Evolutionary conservation across 1,140 invertebrate species (phyloP).

Genomic region (Episyrphus balteatus): DNA sequence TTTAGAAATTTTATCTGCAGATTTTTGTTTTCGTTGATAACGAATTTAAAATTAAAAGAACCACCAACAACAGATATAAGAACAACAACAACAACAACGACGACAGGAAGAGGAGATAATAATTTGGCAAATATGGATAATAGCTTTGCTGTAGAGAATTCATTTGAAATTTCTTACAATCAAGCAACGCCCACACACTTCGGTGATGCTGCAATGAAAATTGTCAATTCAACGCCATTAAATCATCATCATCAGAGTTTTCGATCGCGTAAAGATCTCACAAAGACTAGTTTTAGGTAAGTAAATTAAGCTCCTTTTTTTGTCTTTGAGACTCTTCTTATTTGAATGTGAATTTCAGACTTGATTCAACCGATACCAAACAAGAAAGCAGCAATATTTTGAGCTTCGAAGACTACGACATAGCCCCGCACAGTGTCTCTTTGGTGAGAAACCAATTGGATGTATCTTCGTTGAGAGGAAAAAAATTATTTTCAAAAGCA

Average conservation of each 20-base stretch:
- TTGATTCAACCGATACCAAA: no score
- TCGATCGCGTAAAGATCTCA: conserved; percentile 20
- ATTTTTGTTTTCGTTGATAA: conserved; percentile 19
- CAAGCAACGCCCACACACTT: conserved; percentile 14
- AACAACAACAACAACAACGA: conserved; percentile 22
- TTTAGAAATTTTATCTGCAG: conserved; percentile 17
- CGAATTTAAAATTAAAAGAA: conserved; percentile 1
- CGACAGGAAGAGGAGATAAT: conserved; percentile 17
- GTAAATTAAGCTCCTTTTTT: neutral
- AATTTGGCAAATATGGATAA: conserved; percentile 5
- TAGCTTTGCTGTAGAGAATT: conserved; percentile 19
- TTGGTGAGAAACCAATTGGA: no score
- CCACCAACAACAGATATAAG: conserved; percentile 13
- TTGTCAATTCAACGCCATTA: conserved; percentile 31
- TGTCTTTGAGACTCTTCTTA: no score
- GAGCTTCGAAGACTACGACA: no score
- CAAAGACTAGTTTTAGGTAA: conserved; percentile 12
- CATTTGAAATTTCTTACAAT: conserved; percentile 15
- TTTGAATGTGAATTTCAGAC: no score
- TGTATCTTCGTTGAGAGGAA: no score
- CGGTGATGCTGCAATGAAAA: conserved; percentile 3
- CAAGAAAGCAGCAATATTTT: no score
- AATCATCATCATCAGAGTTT: conserved; percentile 8
- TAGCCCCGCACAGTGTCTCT: no score
- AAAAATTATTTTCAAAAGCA: no score